phyloP scores from a whole-genome alignment of 2,797 vertebrate species.

The Hippopotamyrus pictus region DNA sequence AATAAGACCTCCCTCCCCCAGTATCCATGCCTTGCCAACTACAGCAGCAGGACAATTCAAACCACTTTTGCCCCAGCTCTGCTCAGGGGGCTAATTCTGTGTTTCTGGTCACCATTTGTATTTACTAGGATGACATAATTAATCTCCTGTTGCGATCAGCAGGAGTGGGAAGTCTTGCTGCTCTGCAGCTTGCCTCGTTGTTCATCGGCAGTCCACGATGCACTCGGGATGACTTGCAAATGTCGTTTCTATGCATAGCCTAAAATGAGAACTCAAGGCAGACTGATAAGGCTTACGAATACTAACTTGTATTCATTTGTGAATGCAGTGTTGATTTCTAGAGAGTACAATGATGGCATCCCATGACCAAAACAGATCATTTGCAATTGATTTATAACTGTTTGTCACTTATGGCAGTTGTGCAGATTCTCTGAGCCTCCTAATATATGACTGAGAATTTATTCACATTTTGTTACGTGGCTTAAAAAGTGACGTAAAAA shows the following conservation, averaged over 20 bases:
- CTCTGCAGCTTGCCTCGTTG: constrained; percentile 25
- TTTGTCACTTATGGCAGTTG: background rate
- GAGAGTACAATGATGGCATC: background rate
- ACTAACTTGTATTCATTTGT: background rate
- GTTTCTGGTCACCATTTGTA: constrained; percentile 77
- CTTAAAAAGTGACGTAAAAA: background rate
- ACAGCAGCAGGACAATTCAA: constrained; percentile 34
- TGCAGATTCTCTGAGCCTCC: background rate
- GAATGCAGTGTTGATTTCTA: background rate
- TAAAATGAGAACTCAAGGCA: background rate
- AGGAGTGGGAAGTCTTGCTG: constrained; percentile 67
- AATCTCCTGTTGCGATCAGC: constrained; percentile 80
- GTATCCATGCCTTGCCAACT: constrained; percentile 36
- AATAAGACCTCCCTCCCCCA: constrained; percentile 46
- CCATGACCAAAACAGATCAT: background rate
- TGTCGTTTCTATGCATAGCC: background rate
- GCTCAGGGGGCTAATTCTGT: constrained; percentile 69
- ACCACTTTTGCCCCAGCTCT: constrained; percentile 38
- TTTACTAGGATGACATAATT: constrained; percentile 76
- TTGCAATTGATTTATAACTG: background rate
- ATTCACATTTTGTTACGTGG: background rate
- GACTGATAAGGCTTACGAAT: background rate
- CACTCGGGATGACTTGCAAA: background rate
- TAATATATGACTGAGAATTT: background rate
- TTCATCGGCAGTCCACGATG: background rate